Evolutionary conservation across 1,140 invertebrate genomes (phyloP).

Genomic region (Homalodisca vitripennis): DNA sequence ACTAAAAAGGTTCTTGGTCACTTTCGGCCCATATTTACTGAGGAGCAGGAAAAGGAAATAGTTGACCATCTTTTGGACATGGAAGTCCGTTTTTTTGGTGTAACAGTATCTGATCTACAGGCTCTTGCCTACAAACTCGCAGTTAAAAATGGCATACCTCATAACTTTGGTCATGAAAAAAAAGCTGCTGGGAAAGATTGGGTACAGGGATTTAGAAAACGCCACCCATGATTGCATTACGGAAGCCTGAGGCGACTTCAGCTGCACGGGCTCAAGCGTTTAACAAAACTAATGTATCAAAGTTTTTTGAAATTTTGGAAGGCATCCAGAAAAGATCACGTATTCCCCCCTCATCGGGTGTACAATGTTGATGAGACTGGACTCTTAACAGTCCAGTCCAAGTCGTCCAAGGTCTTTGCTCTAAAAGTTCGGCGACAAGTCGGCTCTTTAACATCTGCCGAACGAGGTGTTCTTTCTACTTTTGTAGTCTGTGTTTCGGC

Average conservation of each 20-base stretch:
- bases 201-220: slow-evolving; percentile 46
- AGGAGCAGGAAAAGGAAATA: slow-evolving; percentile 2
- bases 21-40: slow-evolving; percentile 14
- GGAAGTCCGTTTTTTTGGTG: slow-evolving; percentile 19
- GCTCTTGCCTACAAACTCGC: slow-evolving; percentile 20
- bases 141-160: slow-evolving; percentile 13
- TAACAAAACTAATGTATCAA: slow-evolving; percentile 45
- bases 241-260: slow-evolving; percentile 49
- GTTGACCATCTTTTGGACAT: slow-evolving; percentile 12
- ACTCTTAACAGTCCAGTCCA: slow-evolving; percentile 43
- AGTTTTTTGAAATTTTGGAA: slow-evolving; percentile 45
- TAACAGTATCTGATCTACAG: slow-evolving; percentile 6
- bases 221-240: slow-evolving; percentile 45
- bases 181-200: slow-evolving; percentile 42
- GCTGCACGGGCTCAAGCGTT: slow-evolving; percentile 47
- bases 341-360: slow-evolving; percentile 37
- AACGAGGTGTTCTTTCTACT: slow-evolving; percentile 41
- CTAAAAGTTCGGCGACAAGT: slow-evolving; percentile 43
- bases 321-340: slow-evolving; percentile 29
- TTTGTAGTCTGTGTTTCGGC: slow-evolving; percentile 44
- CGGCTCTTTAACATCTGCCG: slow-evolving; percentile 39
- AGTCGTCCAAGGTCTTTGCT: slow-evolving; percentile 42
- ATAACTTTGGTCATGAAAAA: slow-evolving; percentile 25
- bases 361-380: slow-evolving; percentile 49
- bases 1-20: slow-evolving; percentile 15